Evolutionary conservation across 1,140 invertebrate genomes (phyloP), one percentile per base, ranked within the genome.

Genomic region (Apis laboriosa): DNA sequence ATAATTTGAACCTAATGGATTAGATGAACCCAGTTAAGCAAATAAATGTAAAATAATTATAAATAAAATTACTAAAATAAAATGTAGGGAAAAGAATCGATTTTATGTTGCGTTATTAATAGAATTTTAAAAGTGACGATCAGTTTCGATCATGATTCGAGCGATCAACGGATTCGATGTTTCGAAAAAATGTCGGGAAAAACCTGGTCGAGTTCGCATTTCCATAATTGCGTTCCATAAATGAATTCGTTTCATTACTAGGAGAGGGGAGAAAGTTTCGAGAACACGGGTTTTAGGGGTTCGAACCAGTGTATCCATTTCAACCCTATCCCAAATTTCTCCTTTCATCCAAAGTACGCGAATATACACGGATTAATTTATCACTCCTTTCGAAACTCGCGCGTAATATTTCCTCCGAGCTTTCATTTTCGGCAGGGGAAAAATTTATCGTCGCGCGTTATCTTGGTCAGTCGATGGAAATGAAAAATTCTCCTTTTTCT

Each of bases 351-450:
- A 13, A 53, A 21, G 49, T 53, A 34, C 34, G 4, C 34, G 4
- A 43, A 43, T 43, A 7, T 3, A 53, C 9, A 17, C 49, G 43
- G 56, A 79, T 79, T 79, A 79, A 70, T 70, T 79, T 79, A 60
- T 71, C 67, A 61, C n/a, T 43, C 34, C 53, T 53, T 15, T 55
- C 49, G 51, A 21, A 66, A 58, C 15, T 15, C 17, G 43, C 9
- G 21, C 21, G 13, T 43, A 71, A 60, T 34, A 79, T 71, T 70
- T 79, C 63, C 71, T 9, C 15, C 67, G 51, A 55, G 28, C 21
- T 49, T 24, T 1, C 49, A 9, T 28, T 51, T 56, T 43, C 9
- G 13, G 5, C 7, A 49, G n/a, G 0, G 15, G 19, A 17, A 63
- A 51, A 51, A 19, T 55, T 13, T 34, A 9, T 43, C 34, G 63